Percentiles rank a stretch among this genome's conserved stretches.
Conservation (phyloP, 1,140 invertebrate species). For the Lucilia cuprina region DNA sequence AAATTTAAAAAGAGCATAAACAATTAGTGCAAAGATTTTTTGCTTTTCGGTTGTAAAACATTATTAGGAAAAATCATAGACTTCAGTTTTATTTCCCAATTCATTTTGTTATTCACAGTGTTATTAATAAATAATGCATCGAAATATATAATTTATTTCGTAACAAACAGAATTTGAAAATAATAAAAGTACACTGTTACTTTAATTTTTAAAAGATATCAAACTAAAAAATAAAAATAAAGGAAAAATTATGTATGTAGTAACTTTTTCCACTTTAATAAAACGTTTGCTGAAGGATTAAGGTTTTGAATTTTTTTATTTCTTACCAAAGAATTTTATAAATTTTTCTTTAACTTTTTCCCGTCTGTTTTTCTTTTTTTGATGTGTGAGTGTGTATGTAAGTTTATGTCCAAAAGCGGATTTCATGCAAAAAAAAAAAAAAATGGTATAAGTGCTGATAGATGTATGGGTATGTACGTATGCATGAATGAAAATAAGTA, state of each 20-base stretch:
- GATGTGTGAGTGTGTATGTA: neutral
- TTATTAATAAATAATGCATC: too few relatives aligned
- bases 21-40: too few relatives aligned
- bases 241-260: neutral
- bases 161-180: too few relatives aligned
- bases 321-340: neutral
- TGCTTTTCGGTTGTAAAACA: too few relatives aligned
- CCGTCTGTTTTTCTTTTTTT: neutral
- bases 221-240: neutral
- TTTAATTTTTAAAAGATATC: neutral
- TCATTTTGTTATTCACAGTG: too few relatives aligned
- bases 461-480: neutral
- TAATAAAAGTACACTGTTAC: too few relatives aligned
- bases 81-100: too few relatives aligned
- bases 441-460: neutral
- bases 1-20: too few relatives aligned
- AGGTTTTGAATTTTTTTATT: neutral
- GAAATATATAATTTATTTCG: too few relatives aligned
- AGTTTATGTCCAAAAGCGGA: neutral
- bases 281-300: neutral
- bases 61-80: too few relatives aligned
- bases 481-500: neutral
- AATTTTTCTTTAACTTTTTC: neutral
- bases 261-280: neutral
- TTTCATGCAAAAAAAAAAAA: neutral